Percentiles rank a stretch among this genome's conserved stretches.
Conservation (phyloP, 1,140 invertebrate genomes). For the Hypothenemus hampei region DNA sequence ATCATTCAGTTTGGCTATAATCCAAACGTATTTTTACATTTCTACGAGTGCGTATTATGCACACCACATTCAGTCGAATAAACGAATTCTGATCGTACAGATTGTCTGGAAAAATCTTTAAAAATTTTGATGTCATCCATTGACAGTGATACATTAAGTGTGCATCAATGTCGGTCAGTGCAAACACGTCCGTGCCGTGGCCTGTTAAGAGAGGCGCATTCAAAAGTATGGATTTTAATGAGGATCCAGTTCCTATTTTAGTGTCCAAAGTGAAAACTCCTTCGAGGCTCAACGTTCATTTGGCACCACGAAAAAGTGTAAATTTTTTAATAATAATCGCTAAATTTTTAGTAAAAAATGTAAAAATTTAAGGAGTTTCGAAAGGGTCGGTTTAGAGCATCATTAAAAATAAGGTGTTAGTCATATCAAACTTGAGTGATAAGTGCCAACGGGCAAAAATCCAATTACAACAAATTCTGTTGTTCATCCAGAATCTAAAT, state of each 20-base stretch:
- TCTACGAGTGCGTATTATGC: too few species aligned
- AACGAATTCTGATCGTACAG: too few species aligned
- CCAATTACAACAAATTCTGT: conserved; percentile 8
- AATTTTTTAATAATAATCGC: conserved; percentile 17
- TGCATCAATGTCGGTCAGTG: conserved; percentile 3
- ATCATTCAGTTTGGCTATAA: too few species aligned
- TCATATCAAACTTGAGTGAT: conserved; percentile 1
- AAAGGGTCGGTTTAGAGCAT: too few species aligned
- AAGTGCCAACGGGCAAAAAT: conserved; percentile 19
- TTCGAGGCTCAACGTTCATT: conserved; percentile 26
- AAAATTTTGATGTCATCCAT: too few species aligned
- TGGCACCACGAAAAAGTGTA: conserved; percentile 25
- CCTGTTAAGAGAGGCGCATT: conserved; percentile 60
- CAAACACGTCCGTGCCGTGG: conserved; percentile 55
- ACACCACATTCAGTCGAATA: too few species aligned
- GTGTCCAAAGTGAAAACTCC: conserved; percentile 23
- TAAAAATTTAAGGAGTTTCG: too few species aligned
- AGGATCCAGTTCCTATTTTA: conserved; percentile 38
- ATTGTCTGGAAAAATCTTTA: too few species aligned
- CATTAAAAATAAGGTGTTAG: conserved; percentile 11
- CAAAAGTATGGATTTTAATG: conserved; percentile 48
- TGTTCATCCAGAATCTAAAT: too few species aligned
- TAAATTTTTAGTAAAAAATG: too few species aligned
- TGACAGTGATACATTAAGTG: too few species aligned
- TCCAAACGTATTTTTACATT: too few species aligned